Evolutionary conservation across 2,797 vertebrate species (phyloP).

Genomic region (Mus caroli): DNA sequence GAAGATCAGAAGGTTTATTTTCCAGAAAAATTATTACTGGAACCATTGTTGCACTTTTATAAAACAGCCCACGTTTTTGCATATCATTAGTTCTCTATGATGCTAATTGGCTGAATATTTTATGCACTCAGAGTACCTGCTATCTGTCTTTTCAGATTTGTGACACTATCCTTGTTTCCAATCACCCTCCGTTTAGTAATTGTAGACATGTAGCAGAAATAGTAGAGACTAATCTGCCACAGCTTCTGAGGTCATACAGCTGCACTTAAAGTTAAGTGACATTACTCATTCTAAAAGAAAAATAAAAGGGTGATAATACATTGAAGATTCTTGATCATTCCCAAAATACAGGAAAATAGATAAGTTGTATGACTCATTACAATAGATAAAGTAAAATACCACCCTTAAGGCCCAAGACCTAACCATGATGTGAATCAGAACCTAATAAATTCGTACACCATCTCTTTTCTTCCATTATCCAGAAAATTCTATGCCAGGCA

Average conservation of each 20-base stretch:
- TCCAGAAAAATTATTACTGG: neutral
- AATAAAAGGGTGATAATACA: neutral
- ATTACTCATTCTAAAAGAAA: neutral
- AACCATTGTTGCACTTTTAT: neutral
- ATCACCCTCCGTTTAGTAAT: neutral
- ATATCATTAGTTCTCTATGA: neutral
- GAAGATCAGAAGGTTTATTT: neutral
- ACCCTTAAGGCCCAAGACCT: neutral
- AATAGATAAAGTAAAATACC: neutral
- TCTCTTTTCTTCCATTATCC: neutral
- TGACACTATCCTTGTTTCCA: neutral
- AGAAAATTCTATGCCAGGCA: neutral
- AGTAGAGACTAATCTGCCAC: neutral
- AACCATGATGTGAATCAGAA: neutral
- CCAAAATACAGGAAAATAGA: neutral
- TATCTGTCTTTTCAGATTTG: neutral
- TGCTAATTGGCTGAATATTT: neutral
- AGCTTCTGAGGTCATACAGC: neutral
- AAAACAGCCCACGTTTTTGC: neutral
- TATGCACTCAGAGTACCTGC: neutral
- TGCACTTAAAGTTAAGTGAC: neutral
- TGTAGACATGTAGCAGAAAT: fast-evolving
- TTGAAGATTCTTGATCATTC: neutral
- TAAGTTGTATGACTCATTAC: neutral
- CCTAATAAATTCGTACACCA: neutral